Evolutionary conservation across 2,797 vertebrate genomes (phyloP).

Genomic region (Hypotaenidia philippensis): DNA sequence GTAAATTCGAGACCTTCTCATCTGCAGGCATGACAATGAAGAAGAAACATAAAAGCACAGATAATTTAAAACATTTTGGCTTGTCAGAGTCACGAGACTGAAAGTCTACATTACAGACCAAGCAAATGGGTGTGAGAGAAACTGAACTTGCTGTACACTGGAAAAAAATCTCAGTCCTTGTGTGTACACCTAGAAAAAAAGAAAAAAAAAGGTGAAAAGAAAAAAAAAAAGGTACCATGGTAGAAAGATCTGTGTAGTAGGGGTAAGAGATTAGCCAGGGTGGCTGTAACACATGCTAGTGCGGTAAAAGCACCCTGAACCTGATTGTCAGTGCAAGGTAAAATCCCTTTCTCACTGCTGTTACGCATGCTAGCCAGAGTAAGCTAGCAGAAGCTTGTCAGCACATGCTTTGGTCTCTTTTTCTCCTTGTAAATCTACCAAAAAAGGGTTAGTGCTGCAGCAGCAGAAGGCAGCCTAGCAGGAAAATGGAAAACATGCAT

Average conservation of each 20-base stretch:
- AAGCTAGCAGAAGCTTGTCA: neutral
- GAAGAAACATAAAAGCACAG: neutral
- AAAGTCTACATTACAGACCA: neutral
- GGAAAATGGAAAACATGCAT: neutral
- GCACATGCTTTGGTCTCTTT: neutral
- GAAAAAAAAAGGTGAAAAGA: neutral
- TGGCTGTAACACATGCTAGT: neutral
- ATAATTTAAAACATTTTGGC: neutral
- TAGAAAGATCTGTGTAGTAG: neutral
- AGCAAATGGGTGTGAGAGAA: neutral
- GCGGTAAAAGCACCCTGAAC: neutral
- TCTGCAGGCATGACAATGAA: neutral
- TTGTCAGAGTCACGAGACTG: neutral
- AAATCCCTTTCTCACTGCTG: neutral
- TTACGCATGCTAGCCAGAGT: neutral
- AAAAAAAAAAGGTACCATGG: no score
- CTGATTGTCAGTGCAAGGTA: neutral
- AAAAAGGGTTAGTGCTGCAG: neutral
- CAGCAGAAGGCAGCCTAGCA: neutral
- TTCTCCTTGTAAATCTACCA: neutral
- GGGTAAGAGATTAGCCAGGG: neutral
- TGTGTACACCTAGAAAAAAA: neutral
- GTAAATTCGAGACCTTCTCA: neutral
- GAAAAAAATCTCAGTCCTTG: neutral
- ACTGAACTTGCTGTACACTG: neutral